Base-by-base conservation (phyloP, 2,888 invertebrate species). In the Nomada fucata region DNA sequence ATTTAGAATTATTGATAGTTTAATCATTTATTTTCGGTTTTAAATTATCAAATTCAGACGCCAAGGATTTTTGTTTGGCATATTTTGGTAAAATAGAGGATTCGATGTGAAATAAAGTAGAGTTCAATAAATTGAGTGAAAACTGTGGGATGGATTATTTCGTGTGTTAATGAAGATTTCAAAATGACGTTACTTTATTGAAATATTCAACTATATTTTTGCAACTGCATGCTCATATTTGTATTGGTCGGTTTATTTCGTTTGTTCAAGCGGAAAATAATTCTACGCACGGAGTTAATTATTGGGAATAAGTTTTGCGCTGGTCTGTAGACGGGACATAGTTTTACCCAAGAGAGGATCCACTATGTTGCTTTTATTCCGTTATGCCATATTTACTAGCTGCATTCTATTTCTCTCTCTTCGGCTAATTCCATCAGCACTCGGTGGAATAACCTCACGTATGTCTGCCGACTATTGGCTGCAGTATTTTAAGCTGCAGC, bases 341-440 rank as follows among this genome's bases (percentile, higher is more conserved):
- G 20, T 50, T 53, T 60, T 57, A 26, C 52, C n/a, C 55, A 44
- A n/a, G 11, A 9, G 42, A 61, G 61, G 60, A 55, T 64, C 60
- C 63, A n/a, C 20, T 10, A 2, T 71, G 5, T 64, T 79, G 53
- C 47, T 79, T 71, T 73, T 79, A 65, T 76, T 79, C 42, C 36
- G 47, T 79, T 82, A 71, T 85, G 55, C 79, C 83, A 65, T 70
- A 71, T 77, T 80, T 60, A 50, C 74, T 83, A 63, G 71, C 29
- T 64, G 65, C 79, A 81, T 81, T 76, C 76, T 88, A 77, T 86
- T 88, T 86, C 86, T 61, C 69, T 73, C 72, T 60, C 67, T 78
- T 76, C 75, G 68, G 86, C 82, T 87, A 87, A 88, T 88, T 86
- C 78, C 82, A 86, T 69, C 78, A 57, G 64, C 61, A 75, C 76